Evolutionary conservation across 2,888 invertebrate species (phyloP).

Genomic region (Notocelia uddmanniana): DNA sequence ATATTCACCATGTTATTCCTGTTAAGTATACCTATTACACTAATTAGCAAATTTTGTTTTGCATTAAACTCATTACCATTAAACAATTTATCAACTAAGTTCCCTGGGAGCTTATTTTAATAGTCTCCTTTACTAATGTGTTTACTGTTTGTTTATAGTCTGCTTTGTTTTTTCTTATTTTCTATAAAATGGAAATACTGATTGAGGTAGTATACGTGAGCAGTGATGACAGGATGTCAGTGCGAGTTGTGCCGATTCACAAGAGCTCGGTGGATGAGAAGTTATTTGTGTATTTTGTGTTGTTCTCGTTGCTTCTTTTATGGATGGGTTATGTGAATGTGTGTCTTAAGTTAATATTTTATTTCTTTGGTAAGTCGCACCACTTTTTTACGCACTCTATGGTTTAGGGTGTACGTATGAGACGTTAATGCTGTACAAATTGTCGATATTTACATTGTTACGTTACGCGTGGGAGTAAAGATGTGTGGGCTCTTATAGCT

Average conservation of each 20-base stretch:
- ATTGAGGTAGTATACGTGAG: neutral
- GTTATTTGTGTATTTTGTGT: slow-evolving; percentile 52
- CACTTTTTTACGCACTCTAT: neutral
- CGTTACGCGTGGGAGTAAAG: too few species aligned
- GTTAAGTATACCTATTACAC: neutral
- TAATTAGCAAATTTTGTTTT: slow-evolving; percentile 38
- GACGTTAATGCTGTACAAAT: too few species aligned
- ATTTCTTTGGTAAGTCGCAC: slow-evolving; percentile 65
- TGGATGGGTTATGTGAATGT: slow-evolving; percentile 62
- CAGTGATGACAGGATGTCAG: slow-evolving; percentile 27
- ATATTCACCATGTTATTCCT: too few species aligned
- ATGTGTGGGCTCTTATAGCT: too few species aligned
- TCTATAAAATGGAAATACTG: neutral
- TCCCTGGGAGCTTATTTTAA: slow-evolving; percentile 6
- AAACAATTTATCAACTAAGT: slow-evolving; percentile 1
- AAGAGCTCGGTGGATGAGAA: slow-evolving; percentile 47
- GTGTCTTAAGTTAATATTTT: slow-evolving; percentile 64
- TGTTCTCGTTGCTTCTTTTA: slow-evolving; percentile 54
- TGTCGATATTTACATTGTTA: too few species aligned
- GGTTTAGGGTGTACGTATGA: neutral
- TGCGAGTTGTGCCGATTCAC: neutral
- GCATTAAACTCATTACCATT: slow-evolving; percentile 28
- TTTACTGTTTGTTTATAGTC: slow-evolving; percentile 24
- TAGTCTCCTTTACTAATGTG: slow-evolving; percentile 29
- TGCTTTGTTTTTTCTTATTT: neutral